phyloP scores from a whole-genome alignment of 2,113 vertebrate genomes.

The Daboia siamensis region DNA sequence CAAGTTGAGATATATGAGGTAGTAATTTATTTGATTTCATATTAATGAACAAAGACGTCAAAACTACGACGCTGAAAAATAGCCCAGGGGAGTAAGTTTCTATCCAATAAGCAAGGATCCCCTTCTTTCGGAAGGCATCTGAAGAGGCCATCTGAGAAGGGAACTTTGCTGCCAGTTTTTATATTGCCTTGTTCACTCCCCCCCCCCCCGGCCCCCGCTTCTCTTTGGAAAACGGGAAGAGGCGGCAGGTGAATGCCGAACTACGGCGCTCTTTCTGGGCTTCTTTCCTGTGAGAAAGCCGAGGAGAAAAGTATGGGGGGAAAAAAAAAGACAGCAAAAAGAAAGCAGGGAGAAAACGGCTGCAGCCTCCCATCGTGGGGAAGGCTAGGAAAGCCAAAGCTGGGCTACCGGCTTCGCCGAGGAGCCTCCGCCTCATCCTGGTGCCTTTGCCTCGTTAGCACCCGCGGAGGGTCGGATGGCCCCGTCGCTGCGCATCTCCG shows the following conservation, averaged over 20 bases:
- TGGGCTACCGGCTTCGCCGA: background rate
- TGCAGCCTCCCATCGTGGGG: background rate
- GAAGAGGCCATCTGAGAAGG: background rate
- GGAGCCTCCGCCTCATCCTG: background rate
- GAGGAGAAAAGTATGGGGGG: too few species aligned
- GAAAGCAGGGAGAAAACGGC: background rate
- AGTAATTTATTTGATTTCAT: background rate
- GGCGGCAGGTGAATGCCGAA: background rate
- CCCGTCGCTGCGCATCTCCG: background rate
- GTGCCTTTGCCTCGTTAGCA: background rate
- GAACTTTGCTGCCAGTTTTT: background rate
- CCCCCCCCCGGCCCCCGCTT: too few species aligned
- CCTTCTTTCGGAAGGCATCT: background rate
- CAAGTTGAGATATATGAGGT: background rate
- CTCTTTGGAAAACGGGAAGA: too few species aligned
- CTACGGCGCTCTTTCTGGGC: background rate
- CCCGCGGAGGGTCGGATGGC: background rate
- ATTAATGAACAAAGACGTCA: background rate
- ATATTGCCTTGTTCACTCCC: background rate
- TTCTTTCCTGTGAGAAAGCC: background rate
- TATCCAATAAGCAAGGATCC: background rate
- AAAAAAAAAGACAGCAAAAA: background rate
- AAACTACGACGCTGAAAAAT: background rate
- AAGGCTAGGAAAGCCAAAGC: background rate
- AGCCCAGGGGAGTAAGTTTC: background rate